Base-by-base conservation (phyloP, 2,113 vertebrate species). In the Donacobius atricapilla region DNA sequence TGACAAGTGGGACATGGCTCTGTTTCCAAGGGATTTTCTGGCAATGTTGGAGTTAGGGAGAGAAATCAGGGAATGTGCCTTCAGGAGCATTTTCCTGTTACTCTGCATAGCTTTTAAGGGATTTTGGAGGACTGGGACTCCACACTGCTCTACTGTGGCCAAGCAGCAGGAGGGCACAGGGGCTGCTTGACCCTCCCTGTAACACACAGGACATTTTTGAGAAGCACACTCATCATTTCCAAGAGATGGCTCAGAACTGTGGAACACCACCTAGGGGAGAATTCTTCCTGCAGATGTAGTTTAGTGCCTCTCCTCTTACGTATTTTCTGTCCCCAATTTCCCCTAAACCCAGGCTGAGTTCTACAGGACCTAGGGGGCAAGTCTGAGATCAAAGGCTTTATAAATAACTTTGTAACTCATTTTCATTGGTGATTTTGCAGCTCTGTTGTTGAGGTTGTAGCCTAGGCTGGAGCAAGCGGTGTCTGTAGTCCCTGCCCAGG, bases 101-200 rank as follows among this genome's bases (percentile, higher is more conserved):
- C 24, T 54, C 54, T 56, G 40, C 16, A 2, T 7, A 23, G 20
- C 9, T 64, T 73, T 40, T 13, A 35, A 28, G 42, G n/a, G 63
- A 15, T 20, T 76, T 87, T 20, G 22, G 40, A 57, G 53, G 58
- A 31, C 20, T 24, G 61, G 28, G 20, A 16, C 45, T 75, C 40
- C 48, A 13, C 51, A 39, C 17, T 27, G 23, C 69, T 47, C 53
- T 16, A 0, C 63, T n/a, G 0, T 23, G 28, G 31, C 42, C 58
- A n/a, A 51, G 79, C 68, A 73, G 72, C 39, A 69, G 71, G 39
- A 64, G 39, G 44, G 9, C 42, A 33, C 7, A 19, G 21, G 15
- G 60, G 9, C 39, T 83, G 42, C 48, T 44, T 1, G 0, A 3
- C 11, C 3, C n/a, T 48, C 14, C 3, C 33, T 35, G n/a, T 45